phyloP scores from a whole-genome alignment of 2,888 invertebrate species.

The Chymomyza caudatula region DNA sequence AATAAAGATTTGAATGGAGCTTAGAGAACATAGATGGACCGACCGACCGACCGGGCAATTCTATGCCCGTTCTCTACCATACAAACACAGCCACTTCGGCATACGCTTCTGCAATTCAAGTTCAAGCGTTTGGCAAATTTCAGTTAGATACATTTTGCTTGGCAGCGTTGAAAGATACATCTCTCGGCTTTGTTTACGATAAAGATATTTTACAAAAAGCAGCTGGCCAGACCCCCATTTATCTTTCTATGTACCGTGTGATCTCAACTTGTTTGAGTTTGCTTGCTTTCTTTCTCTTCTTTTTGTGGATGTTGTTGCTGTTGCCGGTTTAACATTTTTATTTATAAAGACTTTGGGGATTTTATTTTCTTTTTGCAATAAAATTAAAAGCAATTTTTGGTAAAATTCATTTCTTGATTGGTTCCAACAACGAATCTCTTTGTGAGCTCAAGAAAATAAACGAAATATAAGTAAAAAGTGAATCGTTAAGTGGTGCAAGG shows the following conservation, averaged over 20 bases:
- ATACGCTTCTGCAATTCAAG: neutral
- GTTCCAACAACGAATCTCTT: neutral
- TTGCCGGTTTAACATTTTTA: neutral
- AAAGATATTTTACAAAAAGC: neutral
- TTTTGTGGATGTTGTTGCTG: neutral
- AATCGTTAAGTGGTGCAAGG: neutral
- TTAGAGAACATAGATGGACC: neutral
- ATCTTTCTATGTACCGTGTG: neutral
- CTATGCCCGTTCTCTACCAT: neutral
- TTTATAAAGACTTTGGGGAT: neutral
- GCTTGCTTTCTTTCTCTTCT: neutral
- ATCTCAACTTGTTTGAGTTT: neutral
- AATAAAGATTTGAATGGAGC: conserved; percentile 3
- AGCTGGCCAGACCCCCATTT: neutral
- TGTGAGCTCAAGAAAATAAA: neutral
- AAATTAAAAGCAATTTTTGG: neutral
- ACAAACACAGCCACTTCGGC: neutral
- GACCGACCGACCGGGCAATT: neutral
- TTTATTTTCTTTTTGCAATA: neutral
- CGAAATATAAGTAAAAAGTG: neutral
- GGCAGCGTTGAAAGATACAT: neutral
- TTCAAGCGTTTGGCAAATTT: neutral
- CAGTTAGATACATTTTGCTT: neutral
- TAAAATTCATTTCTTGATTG: neutral
- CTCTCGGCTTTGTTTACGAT: neutral